Evolutionary conservation across 1,140 invertebrate species (phyloP).

Genomic region (Microplitis mediator): DNA sequence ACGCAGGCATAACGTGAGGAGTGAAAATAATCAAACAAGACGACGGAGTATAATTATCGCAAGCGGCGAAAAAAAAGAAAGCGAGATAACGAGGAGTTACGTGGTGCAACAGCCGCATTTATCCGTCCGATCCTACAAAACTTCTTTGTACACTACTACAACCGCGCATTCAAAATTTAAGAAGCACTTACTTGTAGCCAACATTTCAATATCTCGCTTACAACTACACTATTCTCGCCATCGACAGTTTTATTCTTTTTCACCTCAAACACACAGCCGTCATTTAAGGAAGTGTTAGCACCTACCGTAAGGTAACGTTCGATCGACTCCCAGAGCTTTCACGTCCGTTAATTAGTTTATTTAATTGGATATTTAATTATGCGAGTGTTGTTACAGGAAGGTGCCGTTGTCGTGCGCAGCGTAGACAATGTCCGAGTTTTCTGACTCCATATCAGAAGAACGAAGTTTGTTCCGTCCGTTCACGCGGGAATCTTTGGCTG

Average conservation of each 20-base stretch:
- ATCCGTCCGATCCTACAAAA: conserved; percentile 60
- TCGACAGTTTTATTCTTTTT: conserved; percentile 46
- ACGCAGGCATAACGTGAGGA: conserved; percentile 41
- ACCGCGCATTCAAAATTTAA: conserved; percentile 32
- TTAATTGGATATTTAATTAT: background rate
- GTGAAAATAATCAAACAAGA: conserved; percentile 35
- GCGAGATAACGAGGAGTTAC: conserved; percentile 34
- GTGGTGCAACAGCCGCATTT: conserved; percentile 53
- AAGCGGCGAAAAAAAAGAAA: conserved; percentile 34
- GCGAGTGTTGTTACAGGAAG: conserved; percentile 46
- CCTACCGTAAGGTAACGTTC: conserved; percentile 49
- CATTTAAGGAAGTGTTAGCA: conserved; percentile 61
- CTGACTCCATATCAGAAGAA: conserved; percentile 89
- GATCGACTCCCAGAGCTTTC: too few species aligned
- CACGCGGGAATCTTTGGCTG: conserved; percentile 93
- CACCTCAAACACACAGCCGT: conserved; percentile 55
- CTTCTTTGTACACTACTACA: conserved; percentile 38
- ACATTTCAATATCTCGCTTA: conserved; percentile 29
- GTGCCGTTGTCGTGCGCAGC: conserved; percentile 62
- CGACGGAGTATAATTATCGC: conserved; percentile 1
- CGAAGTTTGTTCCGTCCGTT: conserved; percentile 96
- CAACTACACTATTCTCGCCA: conserved; percentile 31
- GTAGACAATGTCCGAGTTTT: conserved; percentile 83
- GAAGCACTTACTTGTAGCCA: conserved; percentile 24
- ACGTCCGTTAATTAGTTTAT: background rate